Evolutionary conservation across 1,140 invertebrate genomes (phyloP).

Genomic region (Cydia pomonella): DNA sequence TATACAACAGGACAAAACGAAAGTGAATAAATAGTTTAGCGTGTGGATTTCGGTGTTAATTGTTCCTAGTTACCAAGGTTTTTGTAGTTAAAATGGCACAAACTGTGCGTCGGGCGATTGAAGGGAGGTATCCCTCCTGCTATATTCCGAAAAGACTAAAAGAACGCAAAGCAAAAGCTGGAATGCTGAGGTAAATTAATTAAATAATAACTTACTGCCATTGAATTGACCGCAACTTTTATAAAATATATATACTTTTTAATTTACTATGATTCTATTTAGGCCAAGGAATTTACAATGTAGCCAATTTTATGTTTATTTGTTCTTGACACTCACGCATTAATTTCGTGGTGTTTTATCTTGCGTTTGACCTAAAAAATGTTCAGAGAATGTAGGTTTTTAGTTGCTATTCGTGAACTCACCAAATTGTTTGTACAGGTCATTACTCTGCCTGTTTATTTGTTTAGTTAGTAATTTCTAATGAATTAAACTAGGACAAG

Average conservation of each 20-base stretch:
- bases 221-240: not conserved
- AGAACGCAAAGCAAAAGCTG: slow-evolving; percentile 85
- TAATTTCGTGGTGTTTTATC: slow-evolving; percentile 7
- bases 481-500: not conserved
- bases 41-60: slow-evolving; percentile 57
- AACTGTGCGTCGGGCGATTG: slow-evolving; percentile 66
- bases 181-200: slow-evolving; percentile 78
- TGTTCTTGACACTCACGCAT: not conserved
- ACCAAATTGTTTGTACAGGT: not conserved
- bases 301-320: not conserved
- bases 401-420: not conserved
- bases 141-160: slow-evolving; percentile 86
- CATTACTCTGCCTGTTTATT: slow-evolving; percentile 1
- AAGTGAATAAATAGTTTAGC: slow-evolving; percentile 68
- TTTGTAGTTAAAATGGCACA: slow-evolving; percentile 67
- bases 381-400: not conserved
- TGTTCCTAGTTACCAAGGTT: slow-evolving; percentile 47
- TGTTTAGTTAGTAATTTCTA: not conserved
- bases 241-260: not conserved
- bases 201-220: not conserved
- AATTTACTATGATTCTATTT: not conserved
- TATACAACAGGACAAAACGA: slow-evolving; percentile 78
- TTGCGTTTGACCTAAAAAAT: not conserved
- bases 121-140: slow-evolving; percentile 87
- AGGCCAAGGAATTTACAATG: not conserved